Evolutionary conservation across 2,113 vertebrate genomes (phyloP), one percentile per base, ranked within the genome.

Genomic region (Semnornis frantzii): DNA sequence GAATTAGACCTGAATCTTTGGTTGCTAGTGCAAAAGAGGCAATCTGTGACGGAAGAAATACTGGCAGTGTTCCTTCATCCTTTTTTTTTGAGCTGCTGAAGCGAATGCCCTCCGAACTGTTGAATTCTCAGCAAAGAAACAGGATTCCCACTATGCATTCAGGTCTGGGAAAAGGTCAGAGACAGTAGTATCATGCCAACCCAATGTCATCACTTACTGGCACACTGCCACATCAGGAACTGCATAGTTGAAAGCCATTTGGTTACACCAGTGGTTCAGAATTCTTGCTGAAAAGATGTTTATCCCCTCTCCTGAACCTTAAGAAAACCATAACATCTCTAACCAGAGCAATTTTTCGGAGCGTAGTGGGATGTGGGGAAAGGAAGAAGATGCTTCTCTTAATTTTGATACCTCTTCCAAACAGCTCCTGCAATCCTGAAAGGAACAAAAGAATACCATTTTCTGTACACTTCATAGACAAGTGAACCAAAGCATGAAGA

Each of bases 101-200:
- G 12, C 30, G 10, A 74, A 90, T 57, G 8, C 3, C 16, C 54
- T 64, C 31, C 33, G 78, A 59, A 70, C 19, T 60, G 10, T 10
- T 83, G 65, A 74, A 15, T 23, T 74, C 60, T 62, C 48, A 65
- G 65, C 30, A 75, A 76, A 76, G 42, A 42, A 87, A 70, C 21
- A 78, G 23, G 15, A 84, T 90, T 84, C 73, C 50, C 65, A 86
- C 44, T 15, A 72, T 48, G 34, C 30, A 62, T 69, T 83, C 23
- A 58, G 19, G 70, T 83, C 80, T 95, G 76, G 70, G 80, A 93
- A 90, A 88, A 86, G 55, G 54, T 69, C 85, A 86, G 69, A 87
- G 23, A 24, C 85, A 92, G 65, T 20, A 88, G 54, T 11, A 64
- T 19, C 60, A 88, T 86, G 69, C 72, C 88, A 93, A 27, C 23